phyloP scores from a whole-genome alignment of 2,888 invertebrate species.

The Cataglyphis albicans region DNA sequence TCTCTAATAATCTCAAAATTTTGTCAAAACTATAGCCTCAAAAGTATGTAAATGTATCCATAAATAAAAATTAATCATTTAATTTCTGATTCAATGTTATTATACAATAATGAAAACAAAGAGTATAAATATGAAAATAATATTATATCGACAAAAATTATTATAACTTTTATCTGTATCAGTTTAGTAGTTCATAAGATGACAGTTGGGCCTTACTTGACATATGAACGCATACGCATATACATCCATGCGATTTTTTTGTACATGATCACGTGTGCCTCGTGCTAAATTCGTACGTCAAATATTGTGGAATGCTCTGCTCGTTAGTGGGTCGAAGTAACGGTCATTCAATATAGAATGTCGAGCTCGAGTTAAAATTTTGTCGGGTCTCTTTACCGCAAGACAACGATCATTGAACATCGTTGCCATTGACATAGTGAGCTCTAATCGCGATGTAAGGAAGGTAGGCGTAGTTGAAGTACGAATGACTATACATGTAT shows the following conservation, averaged over 20 bases:
- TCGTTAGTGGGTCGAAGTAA: constrained; percentile 46
- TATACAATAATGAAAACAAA: background rate
- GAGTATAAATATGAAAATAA: background rate
- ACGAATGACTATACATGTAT: background rate
- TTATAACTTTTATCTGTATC: background rate
- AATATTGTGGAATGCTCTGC: background rate
- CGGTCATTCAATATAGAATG: constrained; percentile 23
- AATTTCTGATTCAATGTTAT: background rate
- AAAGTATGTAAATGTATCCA: background rate
- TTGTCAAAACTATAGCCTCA: background rate
- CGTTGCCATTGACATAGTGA: constrained; percentile 42
- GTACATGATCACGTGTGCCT: background rate
- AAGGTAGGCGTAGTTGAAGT: constrained; percentile 23
- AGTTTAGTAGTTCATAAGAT: background rate
- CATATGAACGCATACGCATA: background rate
- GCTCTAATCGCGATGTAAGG: constrained; percentile 35
- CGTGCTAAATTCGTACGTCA: background rate
- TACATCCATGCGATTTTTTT: background rate
- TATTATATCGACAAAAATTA: background rate
- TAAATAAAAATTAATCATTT: background rate
- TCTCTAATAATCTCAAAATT: background rate
- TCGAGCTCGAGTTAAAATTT: constrained; percentile 17
- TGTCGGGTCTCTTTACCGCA: constrained; percentile 4
- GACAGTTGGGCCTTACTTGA: background rate
- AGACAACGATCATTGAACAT: background rate